Conservation (phyloP, 2,888 invertebrate species). For the Thymelicus sylvestris region DNA sequence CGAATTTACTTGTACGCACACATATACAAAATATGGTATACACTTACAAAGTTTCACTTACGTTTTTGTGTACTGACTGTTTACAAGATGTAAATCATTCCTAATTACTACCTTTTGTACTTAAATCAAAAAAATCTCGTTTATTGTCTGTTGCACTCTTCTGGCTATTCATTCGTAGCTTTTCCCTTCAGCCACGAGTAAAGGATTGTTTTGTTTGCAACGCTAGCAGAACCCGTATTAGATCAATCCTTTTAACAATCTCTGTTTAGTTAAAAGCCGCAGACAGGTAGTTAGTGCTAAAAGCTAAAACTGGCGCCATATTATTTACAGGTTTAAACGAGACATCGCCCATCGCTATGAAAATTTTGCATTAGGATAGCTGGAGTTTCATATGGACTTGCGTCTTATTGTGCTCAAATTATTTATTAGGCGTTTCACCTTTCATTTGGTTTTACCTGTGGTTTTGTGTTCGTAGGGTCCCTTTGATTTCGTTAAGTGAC, state of each 20-base stretch:
- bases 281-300: slow-evolving; percentile 47
- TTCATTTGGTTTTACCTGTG: too few species aligned
- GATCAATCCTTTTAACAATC: slow-evolving; percentile 56
- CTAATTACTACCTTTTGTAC: too few species aligned
- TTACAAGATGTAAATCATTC: too few species aligned
- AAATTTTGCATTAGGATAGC: too few species aligned
- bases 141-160: background rate
- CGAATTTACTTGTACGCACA: too few species aligned
- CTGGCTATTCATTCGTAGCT: slow-evolving; percentile 15
- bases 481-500: too few species aligned
- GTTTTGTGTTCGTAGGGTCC: too few species aligned
- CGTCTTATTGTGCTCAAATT: too few species aligned
- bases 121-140: background rate
- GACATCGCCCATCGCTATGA: background rate
- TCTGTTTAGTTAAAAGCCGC: slow-evolving; percentile 55
- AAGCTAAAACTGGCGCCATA: slow-evolving; percentile 45
- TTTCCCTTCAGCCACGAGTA: slow-evolving; percentile 22
- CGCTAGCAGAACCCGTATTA: slow-evolving; percentile 49
- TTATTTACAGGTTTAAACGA: background rate
- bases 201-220: slow-evolving; percentile 43
- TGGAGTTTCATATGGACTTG: too few species aligned
- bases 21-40: too few species aligned
- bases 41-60: background rate
- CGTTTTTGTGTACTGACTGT: background rate
- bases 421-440: too few species aligned